Evolutionary conservation across 2,888 invertebrate species (phyloP).

Genomic region (Cenopis cana): DNA sequence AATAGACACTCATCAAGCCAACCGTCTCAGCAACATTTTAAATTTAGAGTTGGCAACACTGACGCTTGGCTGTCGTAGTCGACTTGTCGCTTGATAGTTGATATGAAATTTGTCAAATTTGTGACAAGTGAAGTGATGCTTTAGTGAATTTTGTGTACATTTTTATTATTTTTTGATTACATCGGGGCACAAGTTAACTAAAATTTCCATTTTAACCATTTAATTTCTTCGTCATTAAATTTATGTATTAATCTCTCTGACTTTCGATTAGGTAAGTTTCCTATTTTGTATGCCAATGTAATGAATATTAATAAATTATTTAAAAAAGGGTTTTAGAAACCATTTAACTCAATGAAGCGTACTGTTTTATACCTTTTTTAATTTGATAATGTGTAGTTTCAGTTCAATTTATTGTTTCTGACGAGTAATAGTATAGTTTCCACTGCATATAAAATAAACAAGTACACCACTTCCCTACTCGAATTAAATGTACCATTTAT

Average conservation of each 20-base stretch:
- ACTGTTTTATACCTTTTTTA: not conserved
- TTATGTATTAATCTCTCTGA: not conserved
- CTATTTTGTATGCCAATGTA: not conserved
- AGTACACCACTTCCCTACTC: not conserved
- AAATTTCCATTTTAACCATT: not conserved
- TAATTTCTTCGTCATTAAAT: not conserved
- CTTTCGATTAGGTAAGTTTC: constrained; percentile 14
- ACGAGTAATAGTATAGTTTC: not conserved
- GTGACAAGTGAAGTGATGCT: too few species aligned
- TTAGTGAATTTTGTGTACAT: not conserved
- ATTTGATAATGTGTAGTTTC: not conserved
- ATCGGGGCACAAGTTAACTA: not conserved
- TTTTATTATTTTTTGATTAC: not conserved
- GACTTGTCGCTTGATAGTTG: too few species aligned
- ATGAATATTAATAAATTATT: too few species aligned
- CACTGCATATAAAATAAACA: not conserved
- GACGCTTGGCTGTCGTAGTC: not conserved
- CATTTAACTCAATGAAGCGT: not conserved
- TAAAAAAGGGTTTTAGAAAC: not conserved
- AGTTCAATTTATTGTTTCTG: not conserved
- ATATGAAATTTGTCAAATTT: too few species aligned
- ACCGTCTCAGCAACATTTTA: not conserved
- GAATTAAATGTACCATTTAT: too few species aligned
- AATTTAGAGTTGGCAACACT: not conserved
- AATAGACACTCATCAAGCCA: too few species aligned